Evolutionary conservation across 1,140 invertebrate species (phyloP).

Genomic region (Halesus radiatus): DNA sequence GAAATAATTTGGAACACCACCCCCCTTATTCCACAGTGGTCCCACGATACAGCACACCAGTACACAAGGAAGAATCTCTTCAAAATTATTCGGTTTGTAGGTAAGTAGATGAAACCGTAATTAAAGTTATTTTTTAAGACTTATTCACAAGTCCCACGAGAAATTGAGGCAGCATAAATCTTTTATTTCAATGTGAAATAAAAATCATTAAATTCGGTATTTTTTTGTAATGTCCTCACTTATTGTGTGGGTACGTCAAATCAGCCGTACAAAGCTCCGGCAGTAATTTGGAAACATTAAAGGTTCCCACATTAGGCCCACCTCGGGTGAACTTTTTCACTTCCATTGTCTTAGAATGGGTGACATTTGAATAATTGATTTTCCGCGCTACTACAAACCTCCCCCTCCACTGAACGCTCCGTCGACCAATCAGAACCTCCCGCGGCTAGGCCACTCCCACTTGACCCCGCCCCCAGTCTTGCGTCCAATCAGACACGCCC

Average conservation of each 20-base stretch:
- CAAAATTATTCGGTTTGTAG: too few species aligned
- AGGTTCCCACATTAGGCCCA: constrained; percentile 13
- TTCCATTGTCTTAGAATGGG: constrained; percentile 34
- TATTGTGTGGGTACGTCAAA: background rate
- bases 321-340: constrained; percentile 9
- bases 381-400: constrained; percentile 4
- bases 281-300: background rate
- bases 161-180: too few species aligned
- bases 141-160: too few species aligned
- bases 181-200: too few species aligned
- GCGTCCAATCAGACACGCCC: constrained; percentile 28
- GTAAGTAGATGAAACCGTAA: too few species aligned
- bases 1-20: too few species aligned
- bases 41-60: too few species aligned
- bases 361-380: constrained; percentile 46
- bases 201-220: too few species aligned
- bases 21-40: too few species aligned
- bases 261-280: background rate
- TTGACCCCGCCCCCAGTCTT: background rate
- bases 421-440: constrained; percentile 5
- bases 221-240: background rate
- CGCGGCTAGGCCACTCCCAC: background rate
- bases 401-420: background rate
- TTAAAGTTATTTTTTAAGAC: too few species aligned
- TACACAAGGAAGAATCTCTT: too few species aligned